Evolutionary conservation across 2,888 invertebrate genomes (phyloP).

Genomic region (Trissoscelio sp.): DNA sequence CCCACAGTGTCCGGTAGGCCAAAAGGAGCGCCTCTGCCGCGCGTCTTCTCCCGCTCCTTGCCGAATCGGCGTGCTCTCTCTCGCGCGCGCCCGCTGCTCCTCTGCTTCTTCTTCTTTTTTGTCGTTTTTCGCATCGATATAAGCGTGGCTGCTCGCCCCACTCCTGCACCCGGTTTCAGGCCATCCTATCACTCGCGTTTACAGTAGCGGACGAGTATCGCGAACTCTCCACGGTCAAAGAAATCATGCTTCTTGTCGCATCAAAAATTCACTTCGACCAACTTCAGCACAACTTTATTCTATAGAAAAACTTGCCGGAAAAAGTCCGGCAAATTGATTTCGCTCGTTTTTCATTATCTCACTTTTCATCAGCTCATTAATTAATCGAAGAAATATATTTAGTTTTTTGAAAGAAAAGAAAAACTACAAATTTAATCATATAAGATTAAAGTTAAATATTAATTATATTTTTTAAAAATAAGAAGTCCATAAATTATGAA

Average conservation of each 20-base stretch:
- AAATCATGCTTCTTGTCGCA: slow-evolving; percentile 3
- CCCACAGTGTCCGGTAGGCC: slow-evolving; percentile 81
- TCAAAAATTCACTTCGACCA: neutral
- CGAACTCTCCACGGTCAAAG: slow-evolving; percentile 19
- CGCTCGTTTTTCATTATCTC: too few species aligned
- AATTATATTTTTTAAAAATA: too few species aligned
- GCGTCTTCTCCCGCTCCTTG: slow-evolving; percentile 61
- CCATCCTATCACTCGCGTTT: slow-evolving; percentile 73
- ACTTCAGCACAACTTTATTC: too few species aligned
- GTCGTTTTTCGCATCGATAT: slow-evolving; percentile 65
- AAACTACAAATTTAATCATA: too few species aligned
- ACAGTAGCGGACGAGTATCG: slow-evolving; percentile 49
- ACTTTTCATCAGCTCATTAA: too few species aligned
- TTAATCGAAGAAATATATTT: too few species aligned
- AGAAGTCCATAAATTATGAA: too few species aligned
- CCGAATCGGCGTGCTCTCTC: slow-evolving; percentile 56
- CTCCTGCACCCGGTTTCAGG: slow-evolving; percentile 59
- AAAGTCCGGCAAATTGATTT: too few species aligned
- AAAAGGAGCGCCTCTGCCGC: slow-evolving; percentile 73
- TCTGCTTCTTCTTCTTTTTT: slow-evolving; percentile 51
- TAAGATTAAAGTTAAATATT: too few species aligned
- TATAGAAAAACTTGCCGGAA: neutral
- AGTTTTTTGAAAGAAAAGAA: too few species aligned
- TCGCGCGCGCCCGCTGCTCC: too few species aligned
- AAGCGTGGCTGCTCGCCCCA: slow-evolving; percentile 74